A percentile compares a stretch with the other conserved stretches of the same genome.
These are phyloP conservation scores for Takifugu rubripes DNA, from an alignment of 2,797 vertebrate genomes.

Conservation along the genomic window DNA sequence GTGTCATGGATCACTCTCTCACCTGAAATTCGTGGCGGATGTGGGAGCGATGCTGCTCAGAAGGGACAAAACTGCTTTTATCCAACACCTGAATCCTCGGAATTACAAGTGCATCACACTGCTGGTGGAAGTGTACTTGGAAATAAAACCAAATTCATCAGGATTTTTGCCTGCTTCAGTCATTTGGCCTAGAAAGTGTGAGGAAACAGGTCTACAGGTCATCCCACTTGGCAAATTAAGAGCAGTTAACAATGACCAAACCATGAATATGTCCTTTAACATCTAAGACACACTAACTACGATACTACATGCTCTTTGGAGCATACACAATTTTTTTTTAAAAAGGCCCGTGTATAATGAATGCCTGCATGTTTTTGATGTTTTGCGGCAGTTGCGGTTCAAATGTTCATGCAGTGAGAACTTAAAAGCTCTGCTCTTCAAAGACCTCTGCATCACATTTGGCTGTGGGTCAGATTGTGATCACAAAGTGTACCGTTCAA, in stretches of 20 bases:
- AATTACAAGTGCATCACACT: conserved; percentile 19
- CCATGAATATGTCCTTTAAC: too few species aligned
- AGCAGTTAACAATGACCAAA: too few species aligned
- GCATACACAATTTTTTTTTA: too few species aligned
- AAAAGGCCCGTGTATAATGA: too few species aligned
- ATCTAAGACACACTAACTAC: too few species aligned
- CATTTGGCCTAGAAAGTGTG: too few species aligned
- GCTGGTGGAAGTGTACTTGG: background rate
- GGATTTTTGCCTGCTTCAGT: too few species aligned
- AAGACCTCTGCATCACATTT: background rate
- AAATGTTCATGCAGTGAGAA: background rate
- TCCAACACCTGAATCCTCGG: conserved; percentile 17
- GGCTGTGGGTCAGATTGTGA: background rate
- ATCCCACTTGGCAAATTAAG: too few species aligned
- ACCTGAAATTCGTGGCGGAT: conserved; percentile 13
- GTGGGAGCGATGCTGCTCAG: conserved; percentile 20
- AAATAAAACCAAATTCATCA: conserved; percentile 2
- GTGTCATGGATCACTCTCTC: conserved; percentile 27
- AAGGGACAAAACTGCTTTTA: background rate
- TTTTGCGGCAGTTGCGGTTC: conserved; percentile 2
- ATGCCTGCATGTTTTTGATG: background rate
- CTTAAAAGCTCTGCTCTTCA: background rate
- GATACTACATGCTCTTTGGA: too few species aligned
- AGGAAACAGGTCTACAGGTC: too few species aligned
- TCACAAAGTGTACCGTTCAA: background rate